phyloP scores from a whole-genome alignment of 2,888 invertebrate genomes.

The Laothoe populi region DNA sequence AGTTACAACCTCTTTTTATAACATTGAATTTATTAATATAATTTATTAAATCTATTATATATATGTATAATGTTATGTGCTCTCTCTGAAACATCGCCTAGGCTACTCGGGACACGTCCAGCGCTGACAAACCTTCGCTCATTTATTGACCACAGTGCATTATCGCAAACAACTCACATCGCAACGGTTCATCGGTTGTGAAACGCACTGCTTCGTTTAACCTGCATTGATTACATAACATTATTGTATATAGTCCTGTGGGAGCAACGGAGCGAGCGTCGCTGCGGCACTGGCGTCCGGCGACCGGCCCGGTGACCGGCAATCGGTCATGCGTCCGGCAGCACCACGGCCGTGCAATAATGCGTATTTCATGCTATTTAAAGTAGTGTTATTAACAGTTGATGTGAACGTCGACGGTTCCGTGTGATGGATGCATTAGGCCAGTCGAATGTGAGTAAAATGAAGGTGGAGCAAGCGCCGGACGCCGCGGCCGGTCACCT shows the following conservation, averaged over 20 bases:
- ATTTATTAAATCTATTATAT: conserved; percentile 72
- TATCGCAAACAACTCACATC: background rate
- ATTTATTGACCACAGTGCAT: conserved; percentile 10
- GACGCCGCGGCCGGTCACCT: conserved; percentile 30
- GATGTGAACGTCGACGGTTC: conserved; percentile 27
- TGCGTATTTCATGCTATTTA: background rate
- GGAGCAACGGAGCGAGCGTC: background rate
- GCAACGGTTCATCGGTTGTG: background rate
- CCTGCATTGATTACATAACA: conserved; percentile 16
- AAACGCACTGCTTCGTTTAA: conserved; percentile 4
- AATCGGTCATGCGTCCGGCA: background rate
- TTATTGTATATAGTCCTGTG: conserved; percentile 20
- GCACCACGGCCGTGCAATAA: background rate
- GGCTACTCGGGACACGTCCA: conserved; percentile 37
- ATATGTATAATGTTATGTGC: conserved; percentile 59
- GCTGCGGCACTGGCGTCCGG: background rate
- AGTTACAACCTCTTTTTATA: conserved; percentile 81
- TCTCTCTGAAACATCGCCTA: conserved; percentile 69
- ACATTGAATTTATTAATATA: conserved; percentile 76
- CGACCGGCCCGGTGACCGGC: background rate
- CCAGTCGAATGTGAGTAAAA: conserved; percentile 43
- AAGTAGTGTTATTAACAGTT: conserved; percentile 13
- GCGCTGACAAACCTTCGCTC: conserved; percentile 27
- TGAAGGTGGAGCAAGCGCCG: conserved; percentile 28
- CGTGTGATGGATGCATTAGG: conserved; percentile 55